These are phyloP conservation scores for Tachina grossa DNA, from an alignment of 2,888 invertebrate species.

Conservation along the genomic window DNA sequence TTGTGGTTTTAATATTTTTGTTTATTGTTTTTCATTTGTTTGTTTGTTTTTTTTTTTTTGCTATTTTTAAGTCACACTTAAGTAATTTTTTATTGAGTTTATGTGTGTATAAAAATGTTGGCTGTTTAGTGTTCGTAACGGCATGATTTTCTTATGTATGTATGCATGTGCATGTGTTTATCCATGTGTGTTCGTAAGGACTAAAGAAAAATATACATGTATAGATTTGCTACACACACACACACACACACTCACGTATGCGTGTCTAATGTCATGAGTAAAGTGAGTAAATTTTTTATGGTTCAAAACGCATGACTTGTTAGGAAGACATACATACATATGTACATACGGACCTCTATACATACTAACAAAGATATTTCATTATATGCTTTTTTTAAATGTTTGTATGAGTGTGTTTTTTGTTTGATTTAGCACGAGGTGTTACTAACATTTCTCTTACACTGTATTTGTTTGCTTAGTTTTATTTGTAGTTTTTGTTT, in stretches of 20 bases:
- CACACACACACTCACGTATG: not conserved
- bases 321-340: not conserved
- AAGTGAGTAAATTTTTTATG: constrained; percentile 67
- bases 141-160: not conserved
- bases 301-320: constrained; percentile 65
- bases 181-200: not conserved
- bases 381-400: not conserved
- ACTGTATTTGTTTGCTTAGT: constrained; percentile 28
- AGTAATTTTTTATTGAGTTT: constrained; percentile 65
- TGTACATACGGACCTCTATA: not conserved
- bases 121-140: not conserved
- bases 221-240: not conserved
- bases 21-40: not conserved
- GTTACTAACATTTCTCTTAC: constrained; percentile 22
- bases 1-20: constrained; percentile 10
- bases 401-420: not conserved
- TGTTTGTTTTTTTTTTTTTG: constrained; percentile 39
- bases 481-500: constrained; percentile 27
- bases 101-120: constrained; percentile 43
- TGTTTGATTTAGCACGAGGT: constrained; percentile 6
- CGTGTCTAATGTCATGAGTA: constrained; percentile 49
- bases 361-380: not conserved
- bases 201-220: not conserved
- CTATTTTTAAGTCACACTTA: constrained; percentile 56
- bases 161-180: not conserved